Percentiles rank a stretch among this genome's conserved stretches.
phyloP scores from a whole-genome alignment of 2,797 vertebrate species.

The Thaleichthys pacificus region DNA sequence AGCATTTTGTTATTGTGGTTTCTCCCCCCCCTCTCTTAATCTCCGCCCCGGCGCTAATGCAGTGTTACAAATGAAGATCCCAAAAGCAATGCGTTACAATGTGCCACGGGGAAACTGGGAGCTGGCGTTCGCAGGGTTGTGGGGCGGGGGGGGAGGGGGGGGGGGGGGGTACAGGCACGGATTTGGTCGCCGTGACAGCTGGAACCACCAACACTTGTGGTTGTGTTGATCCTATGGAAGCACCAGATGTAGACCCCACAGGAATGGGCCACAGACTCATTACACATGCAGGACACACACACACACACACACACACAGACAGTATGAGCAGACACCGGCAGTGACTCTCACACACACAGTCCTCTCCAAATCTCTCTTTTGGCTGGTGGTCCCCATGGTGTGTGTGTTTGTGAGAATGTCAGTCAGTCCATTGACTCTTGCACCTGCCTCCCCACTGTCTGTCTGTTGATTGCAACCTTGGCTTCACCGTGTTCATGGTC shows the following conservation, averaged over 20 bases:
- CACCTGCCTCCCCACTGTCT: neutral
- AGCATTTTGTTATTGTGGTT: conserved; percentile 34
- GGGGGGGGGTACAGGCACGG: conserved; percentile 25
- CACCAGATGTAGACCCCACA: conserved; percentile 62
- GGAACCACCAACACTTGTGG: conserved; percentile 48
- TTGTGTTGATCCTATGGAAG: conserved; percentile 30
- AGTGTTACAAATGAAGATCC: conserved; percentile 61
- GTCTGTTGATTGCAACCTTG: neutral
- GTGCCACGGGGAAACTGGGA: conserved; percentile 51
- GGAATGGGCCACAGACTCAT: conserved; percentile 7
- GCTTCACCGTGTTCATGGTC: neutral
- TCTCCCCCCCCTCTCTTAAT: conserved; percentile 20
- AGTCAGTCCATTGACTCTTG: neutral
- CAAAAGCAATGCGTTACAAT: conserved; percentile 38
- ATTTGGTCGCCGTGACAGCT: conserved; percentile 51
- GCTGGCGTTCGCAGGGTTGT: conserved; percentile 30
- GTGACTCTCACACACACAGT: conserved; percentile 16
- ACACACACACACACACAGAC: conserved; percentile 35
- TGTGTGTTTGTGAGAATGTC: neutral
- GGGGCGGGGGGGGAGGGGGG: neutral
- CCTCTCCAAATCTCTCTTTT: neutral
- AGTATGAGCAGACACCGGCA: conserved; percentile 14
- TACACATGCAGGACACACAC: conserved; percentile 9
- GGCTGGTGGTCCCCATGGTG: neutral
- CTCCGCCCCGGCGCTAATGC: conserved; percentile 40